These are phyloP conservation scores for Acrossocheilus wenchowensis DNA, from an alignment of 2,797 vertebrate genomes.

Conservation along the genomic window DNA sequence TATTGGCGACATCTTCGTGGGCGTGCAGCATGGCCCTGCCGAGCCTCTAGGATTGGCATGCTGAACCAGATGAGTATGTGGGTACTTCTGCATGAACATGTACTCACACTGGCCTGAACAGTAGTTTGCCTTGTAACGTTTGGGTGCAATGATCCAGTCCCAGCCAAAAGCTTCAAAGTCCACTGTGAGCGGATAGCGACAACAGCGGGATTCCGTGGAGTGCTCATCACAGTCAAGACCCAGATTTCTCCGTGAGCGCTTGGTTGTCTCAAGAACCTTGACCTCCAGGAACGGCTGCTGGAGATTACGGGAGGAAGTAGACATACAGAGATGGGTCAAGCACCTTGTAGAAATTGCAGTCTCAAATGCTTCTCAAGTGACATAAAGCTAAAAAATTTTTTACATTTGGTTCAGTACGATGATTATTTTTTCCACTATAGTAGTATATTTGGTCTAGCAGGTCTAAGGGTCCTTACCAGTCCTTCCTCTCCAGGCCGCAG, in stretches of 20 bases:
- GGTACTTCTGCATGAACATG: constrained; percentile 99
- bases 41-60: constrained; percentile 96
- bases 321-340: constrained; percentile 40
- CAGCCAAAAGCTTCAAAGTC: constrained; percentile 98
- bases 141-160: constrained; percentile 99
- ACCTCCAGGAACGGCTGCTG: constrained; percentile 98
- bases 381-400: background rate
- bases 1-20: constrained; percentile 99
- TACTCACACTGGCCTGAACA: constrained; percentile 99
- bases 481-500: constrained; percentile 94
- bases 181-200: constrained; percentile 96
- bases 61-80: constrained; percentile 97
- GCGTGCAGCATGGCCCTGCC: constrained; percentile 96
- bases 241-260: constrained; percentile 92
- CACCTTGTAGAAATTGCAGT: background rate
- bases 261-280: constrained; percentile 95
- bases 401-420: background rate
- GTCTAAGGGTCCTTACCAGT: constrained; percentile 91
- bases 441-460: constrained; percentile 59
- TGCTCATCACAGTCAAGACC: constrained; percentile 98
- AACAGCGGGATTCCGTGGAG: constrained; percentile 96
- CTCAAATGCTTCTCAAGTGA: background rate
- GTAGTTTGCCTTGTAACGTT: constrained; percentile 99
- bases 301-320: constrained; percentile 74
- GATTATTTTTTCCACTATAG: background rate